Evolutionary conservation across 2,113 vertebrate genomes (phyloP), one percentile per base, ranked within the genome.

Genomic region (Aphelocoma coerulescens): DNA sequence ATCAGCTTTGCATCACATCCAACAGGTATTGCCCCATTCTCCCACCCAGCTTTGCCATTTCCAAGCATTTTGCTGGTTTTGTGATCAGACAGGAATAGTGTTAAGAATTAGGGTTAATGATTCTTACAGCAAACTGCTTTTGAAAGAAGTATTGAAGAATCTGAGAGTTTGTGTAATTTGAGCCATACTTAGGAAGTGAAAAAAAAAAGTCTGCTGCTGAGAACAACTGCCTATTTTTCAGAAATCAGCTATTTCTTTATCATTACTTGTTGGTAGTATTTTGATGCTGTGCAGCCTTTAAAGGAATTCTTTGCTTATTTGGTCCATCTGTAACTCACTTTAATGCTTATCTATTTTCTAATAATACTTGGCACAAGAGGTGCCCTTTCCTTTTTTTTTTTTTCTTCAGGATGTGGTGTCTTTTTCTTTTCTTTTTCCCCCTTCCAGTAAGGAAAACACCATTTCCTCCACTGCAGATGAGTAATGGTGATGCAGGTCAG

Each of bases 401-500:
- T 2, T 0, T 5, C 24, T 54, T 74, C 35, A 26, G 83, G 69
- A 82, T 95, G 61, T 21, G 44, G 35, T 66, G 49, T 77, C 71
- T 37, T 43, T 89, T 67, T 79, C 4, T 72, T 35, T 76, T 54
- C 43, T 46, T 46, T 19, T 4, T n/a, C 7, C 10, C 11, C 6
- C 24, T 57, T 63, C 72, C 41, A 80, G 55, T 90, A 91, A 94
- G 92, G 94, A 85, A 91, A 94, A 85, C 68, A 55, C 65, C 3
- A 8, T 91, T 96, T 95, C 95, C 69, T 91, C 65, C 49, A 14
- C 26, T 87, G 85, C 69, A 94, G 72, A 82, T 94, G 85, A 93
- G 65, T 89, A 95, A 91, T 93, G 86, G 39, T 82, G 80, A 58
- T 95, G 86, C 72, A 68, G 90, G 68, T 89, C 93, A 87, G 9